Base-by-base conservation (phyloP, 2,797 vertebrate genomes). In the Coendou prehensilis region DNA sequence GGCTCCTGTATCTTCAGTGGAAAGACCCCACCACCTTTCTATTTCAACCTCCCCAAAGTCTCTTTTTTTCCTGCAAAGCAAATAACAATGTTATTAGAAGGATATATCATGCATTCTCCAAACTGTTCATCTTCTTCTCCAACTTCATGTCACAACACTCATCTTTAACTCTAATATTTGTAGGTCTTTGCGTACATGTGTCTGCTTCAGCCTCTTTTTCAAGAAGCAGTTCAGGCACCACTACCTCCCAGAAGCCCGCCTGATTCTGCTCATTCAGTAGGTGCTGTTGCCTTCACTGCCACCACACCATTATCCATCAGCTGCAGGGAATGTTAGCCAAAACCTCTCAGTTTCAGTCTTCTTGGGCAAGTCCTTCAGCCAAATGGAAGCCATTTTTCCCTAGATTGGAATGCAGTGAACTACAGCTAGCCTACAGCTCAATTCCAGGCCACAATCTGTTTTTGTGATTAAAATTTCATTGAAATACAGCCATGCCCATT, bases 391-490 rank as follows among this genome's bases (percentile, higher is more conserved):
- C n/a, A 37, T 87, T 89, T 81, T 33, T 8, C 50, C n/a, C 22
- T 50, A 15, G 3, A 89, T 0, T 3, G 76, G 14, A 9, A 63
- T 23, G 61, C 28, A 73, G 8, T 13, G 91, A 89, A 67, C 26
- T 54, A 20, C 4, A 59, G 41, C 23, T 89, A 93, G 3, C 4
- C 9, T 50, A 0, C 4, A 87, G 33, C n/a, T 89, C 11, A 83
- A 50, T 37, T 76, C 47, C n/a, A 87, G n/a, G 47, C 18, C 20
- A 67, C 22, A 9, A 41, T 33, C 30, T 67, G n/a, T 69, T 91
- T 88, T 76, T 93, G 18, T 63, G n/a, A 83, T 92, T 80, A 87
- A 93, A 86, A 20, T 76, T 89, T 41, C 41, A 56, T 9, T 54
- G 61, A 71, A 85, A 69, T 1, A 83, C 7, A 80, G 30, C 54